Evolutionary conservation across 1,140 invertebrate genomes (phyloP).

Genomic region (Caenorhabditis tropicalis): DNA sequence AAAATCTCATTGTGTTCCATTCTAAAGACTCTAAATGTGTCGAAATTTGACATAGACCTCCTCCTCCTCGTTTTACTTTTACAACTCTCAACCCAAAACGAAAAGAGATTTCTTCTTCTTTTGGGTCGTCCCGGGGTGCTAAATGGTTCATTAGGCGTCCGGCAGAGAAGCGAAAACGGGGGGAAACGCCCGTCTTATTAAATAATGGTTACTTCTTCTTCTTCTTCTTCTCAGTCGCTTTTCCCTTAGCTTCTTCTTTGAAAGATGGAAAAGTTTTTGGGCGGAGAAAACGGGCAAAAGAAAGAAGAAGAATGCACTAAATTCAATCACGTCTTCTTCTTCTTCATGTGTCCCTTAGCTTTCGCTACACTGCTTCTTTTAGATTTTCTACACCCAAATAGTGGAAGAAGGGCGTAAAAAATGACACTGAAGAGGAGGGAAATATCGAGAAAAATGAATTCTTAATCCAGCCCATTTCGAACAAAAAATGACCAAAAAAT

Average conservation of each 20-base stretch:
- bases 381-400: background rate
- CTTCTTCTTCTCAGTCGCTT: background rate
- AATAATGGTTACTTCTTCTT: conserved; percentile 27
- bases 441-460: background rate
- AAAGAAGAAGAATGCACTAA: conserved; percentile 33
- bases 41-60: conserved; percentile 26
- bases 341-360: background rate
- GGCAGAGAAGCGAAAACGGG: background rate
- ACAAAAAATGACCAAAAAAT: background rate
- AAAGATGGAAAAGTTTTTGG: background rate
- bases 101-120: background rate
- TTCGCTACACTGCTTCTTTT: conserved; percentile 21
- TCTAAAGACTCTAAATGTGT: conserved; percentile 44
- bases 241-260: background rate
- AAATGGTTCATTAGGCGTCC: conserved; percentile 44
- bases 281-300: background rate
- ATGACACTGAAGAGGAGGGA: background rate
- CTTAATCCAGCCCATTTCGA: conserved; percentile 22
- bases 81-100: conserved; percentile 39
- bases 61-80: background rate
- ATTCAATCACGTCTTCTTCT: conserved; percentile 42
- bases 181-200: conserved; percentile 36
- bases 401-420: background rate
- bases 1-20: conserved; percentile 30
- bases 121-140: background rate